Evolutionary conservation across 35 echinoderm and acorn worm genomes (phyloP).

Genomic region (Apostichopus californicus): DNA sequence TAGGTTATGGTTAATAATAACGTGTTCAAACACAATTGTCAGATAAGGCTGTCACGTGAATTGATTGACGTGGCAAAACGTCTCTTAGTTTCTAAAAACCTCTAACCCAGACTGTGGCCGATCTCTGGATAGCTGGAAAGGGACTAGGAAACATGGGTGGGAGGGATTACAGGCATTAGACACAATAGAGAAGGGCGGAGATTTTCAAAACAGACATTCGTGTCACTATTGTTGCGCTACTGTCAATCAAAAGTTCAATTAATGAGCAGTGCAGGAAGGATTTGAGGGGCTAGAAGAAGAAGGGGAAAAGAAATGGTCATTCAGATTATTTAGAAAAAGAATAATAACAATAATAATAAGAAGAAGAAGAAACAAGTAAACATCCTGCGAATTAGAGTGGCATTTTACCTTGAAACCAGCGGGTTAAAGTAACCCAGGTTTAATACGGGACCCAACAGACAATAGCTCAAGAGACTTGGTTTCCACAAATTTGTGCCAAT

Average conservation of each 20-base stretch:
- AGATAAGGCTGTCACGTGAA: slow-evolving; percentile 28
- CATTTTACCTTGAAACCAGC: slow-evolving; percentile 20
- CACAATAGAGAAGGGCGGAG: slow-evolving; percentile 29
- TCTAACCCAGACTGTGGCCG: not conserved
- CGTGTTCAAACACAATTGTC: slow-evolving; percentile 53
- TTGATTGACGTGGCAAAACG: slow-evolving; percentile 7
- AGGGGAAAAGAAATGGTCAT: no score
- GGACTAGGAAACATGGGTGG: not conserved
- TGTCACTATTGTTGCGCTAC: not conserved
- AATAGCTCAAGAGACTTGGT: not conserved
- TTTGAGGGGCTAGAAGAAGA: no score
- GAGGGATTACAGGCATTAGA: slow-evolving; percentile 6
- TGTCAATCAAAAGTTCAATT: slow-evolving; percentile 18
- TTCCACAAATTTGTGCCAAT: slow-evolving; percentile 44
- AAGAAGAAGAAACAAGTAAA: no score
- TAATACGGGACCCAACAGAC: not conserved
- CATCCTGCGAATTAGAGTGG: no score
- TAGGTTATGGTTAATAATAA: slow-evolving; percentile 25
- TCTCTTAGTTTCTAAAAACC: no score
- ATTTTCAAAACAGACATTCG: slow-evolving; percentile 43
- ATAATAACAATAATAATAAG: no score
- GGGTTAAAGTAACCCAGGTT: slow-evolving; percentile 18
- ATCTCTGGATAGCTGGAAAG: not conserved
- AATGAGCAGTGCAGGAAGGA: not conserved
- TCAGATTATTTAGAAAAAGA: no score